Evolutionary conservation across 2,797 vertebrate species (phyloP).

Genomic region (Semaprochilodus insignis): DNA sequence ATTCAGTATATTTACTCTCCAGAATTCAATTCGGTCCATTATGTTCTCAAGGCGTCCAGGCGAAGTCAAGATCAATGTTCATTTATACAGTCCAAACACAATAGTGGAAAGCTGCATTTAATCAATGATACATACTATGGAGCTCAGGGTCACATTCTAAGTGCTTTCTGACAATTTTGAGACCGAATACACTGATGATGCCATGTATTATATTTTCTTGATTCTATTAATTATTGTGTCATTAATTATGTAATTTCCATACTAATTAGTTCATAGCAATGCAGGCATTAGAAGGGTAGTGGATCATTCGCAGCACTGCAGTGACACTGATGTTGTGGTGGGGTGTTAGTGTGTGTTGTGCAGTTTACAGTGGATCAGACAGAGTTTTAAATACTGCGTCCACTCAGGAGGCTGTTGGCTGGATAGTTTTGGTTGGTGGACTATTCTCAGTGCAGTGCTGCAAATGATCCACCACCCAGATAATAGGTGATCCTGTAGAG

Average conservation of each 20-base stretch:
- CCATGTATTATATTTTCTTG: neutral
- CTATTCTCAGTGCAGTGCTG: too few relatives aligned
- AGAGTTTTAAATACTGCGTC: too few relatives aligned
- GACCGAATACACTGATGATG: neutral
- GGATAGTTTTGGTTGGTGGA: too few relatives aligned
- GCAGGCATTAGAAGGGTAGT: too few relatives aligned
- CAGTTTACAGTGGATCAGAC: too few relatives aligned
- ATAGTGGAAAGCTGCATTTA: neutral
- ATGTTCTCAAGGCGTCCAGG: neutral
- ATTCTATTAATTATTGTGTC: neutral
- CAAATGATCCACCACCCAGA: too few relatives aligned
- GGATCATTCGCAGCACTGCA: too few relatives aligned
- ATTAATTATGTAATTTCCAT: neutral
- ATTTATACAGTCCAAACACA: neutral
- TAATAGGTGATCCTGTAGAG: too few relatives aligned
- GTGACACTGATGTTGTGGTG: too few relatives aligned
- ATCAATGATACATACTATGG: conserved; percentile 1
- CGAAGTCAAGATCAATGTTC: conserved; percentile 13
- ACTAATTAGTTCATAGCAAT: too few relatives aligned
- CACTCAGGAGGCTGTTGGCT: too few relatives aligned
- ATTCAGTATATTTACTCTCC: conserved; percentile 29
- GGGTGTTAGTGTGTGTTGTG: too few relatives aligned
- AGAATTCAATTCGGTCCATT: conserved; percentile 20
- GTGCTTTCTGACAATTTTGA: neutral
- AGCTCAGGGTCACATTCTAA: neutral